Conservation (phyloP, 2,888 invertebrate species). For the Selenia dentaria region DNA sequence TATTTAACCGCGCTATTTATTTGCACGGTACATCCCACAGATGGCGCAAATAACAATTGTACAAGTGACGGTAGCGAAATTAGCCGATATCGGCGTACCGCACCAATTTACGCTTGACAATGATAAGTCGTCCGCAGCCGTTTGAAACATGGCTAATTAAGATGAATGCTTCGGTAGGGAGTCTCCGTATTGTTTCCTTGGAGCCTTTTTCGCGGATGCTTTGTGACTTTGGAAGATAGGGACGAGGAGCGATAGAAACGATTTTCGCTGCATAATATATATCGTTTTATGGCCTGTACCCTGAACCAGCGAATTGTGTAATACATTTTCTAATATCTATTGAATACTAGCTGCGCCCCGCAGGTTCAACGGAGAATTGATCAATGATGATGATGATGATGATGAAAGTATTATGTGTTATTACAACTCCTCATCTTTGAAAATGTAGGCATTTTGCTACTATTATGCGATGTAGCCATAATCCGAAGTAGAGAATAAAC, state of each 20-base stretch:
- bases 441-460: too few relatives aligned
- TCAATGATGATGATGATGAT: too few relatives aligned
- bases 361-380: too few relatives aligned
- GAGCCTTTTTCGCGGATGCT: constrained; percentile 24
- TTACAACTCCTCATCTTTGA: too few relatives aligned
- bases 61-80: constrained; percentile 23
- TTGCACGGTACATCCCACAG: background rate
- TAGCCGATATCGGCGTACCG: constrained; percentile 29
- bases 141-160: constrained; percentile 51
- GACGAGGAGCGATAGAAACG: background rate
- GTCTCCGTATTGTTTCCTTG: constrained; percentile 42
- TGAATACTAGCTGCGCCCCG: too few relatives aligned
- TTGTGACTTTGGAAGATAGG: constrained; percentile 9
- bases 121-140: constrained; percentile 48
- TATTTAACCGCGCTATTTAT: constrained; percentile 7
- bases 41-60: background rate
- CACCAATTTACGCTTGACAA: constrained; percentile 45
- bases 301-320: too few relatives aligned
- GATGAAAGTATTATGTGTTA: too few relatives aligned
- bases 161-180: constrained; percentile 41
- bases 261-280: background rate
- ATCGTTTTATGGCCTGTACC: too few relatives aligned
- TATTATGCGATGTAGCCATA: too few relatives aligned
- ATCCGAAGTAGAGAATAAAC: too few relatives aligned
- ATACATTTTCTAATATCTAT: too few relatives aligned